Evolutionary conservation across 2,113 vertebrate genomes (phyloP).

Genomic region (Pelecanus crispus): DNA sequence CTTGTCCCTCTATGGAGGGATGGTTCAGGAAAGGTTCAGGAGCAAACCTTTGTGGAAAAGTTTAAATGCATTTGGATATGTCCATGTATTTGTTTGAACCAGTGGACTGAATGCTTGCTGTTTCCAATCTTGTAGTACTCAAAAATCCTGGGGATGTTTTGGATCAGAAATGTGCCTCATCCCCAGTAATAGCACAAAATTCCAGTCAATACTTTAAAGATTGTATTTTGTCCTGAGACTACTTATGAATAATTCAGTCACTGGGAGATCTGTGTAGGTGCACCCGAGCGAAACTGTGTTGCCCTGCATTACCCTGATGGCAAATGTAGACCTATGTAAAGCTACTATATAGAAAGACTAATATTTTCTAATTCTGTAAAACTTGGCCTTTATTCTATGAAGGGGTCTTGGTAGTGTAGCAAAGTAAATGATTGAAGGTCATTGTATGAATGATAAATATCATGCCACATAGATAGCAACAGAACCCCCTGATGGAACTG

Average conservation of each 20-base stretch:
- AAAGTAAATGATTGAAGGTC: constrained; percentile 32
- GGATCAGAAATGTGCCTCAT: background rate
- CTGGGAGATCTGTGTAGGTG: background rate
- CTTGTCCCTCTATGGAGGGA: background rate
- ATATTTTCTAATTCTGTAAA: background rate
- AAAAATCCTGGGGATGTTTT: background rate
- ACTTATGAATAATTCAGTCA: background rate
- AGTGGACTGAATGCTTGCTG: rapidly evolving
- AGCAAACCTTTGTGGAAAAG: background rate
- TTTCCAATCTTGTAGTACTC: background rate
- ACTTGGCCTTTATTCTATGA: background rate
- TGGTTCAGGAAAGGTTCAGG: background rate
- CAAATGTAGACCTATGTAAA: background rate
- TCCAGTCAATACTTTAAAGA: background rate
- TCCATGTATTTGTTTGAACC: background rate
- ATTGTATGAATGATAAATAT: constrained; percentile 28
- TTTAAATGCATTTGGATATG: background rate
- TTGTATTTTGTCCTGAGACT: background rate
- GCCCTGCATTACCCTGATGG: background rate
- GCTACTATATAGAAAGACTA: background rate
- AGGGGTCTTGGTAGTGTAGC: background rate
- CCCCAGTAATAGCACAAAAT: background rate
- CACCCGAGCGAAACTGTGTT: background rate
- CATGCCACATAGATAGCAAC: background rate
- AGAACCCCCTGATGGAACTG: background rate